Percentiles rank a stretch among this genome's conserved stretches.
Evolutionary conservation across 2,113 vertebrate genomes (phyloP).

Genomic region (Calidris pugnax): DNA sequence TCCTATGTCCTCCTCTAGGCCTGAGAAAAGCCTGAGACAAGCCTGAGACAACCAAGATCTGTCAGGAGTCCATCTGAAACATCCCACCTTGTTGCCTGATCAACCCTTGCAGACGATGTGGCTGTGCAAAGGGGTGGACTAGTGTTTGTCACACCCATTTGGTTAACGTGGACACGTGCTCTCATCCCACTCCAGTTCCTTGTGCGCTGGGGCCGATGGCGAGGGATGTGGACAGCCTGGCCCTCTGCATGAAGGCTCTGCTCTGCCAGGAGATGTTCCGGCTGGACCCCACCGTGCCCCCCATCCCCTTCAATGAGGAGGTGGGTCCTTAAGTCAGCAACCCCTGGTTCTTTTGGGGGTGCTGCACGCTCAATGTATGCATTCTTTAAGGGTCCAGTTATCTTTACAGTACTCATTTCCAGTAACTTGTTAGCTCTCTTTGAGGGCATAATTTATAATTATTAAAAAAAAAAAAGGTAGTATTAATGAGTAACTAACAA

Average conservation of each 20-base stretch:
- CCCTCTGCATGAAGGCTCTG: conserved; percentile 85
- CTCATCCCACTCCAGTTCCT: conserved; percentile 57
- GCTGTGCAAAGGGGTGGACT: neutral
- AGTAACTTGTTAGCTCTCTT: neutral
- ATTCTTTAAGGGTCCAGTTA: neutral
- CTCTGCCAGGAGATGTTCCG: conserved; percentile 88
- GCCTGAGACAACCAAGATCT: neutral
- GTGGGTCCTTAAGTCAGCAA: conserved; percentile 48
- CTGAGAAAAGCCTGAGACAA: neutral
- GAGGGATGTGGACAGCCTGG: conserved; percentile 88
- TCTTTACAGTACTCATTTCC: neutral
- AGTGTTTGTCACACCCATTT: neutral
- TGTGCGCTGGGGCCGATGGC: conserved; percentile 81
- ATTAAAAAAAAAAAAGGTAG: neutral
- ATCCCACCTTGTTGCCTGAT: neutral
- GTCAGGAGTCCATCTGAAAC: neutral
- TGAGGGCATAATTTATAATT: neutral
- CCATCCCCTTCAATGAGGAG: conserved; percentile 83
- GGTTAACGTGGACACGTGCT: neutral
- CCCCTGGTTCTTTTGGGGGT: neutral
- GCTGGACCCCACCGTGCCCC: conserved; percentile 88
- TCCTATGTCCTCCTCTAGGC: neutral
- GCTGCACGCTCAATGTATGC: fast-evolving
- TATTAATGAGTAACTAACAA: neutral
- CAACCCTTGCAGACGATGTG: fast-evolving